These are phyloP conservation scores for Drosophila pseudotakahashii DNA, from an alignment of 2,888 invertebrate species.

Conservation along the genomic window DNA sequence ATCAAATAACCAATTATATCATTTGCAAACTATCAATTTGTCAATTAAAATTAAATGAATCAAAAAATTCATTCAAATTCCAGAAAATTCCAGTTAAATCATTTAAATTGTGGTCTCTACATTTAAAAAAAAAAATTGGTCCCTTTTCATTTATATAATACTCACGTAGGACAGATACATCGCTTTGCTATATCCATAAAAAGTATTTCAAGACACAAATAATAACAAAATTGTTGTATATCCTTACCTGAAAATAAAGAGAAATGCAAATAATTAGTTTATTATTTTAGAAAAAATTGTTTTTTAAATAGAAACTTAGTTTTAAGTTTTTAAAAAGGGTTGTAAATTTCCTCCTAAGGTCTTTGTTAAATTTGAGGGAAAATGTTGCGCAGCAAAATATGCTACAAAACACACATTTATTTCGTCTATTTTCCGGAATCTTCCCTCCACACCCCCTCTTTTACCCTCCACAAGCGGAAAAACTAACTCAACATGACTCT, in stretches of 20 bases:
- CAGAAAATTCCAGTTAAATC: background rate
- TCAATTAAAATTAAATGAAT: background rate
- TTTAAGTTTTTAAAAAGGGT: constrained; percentile 1
- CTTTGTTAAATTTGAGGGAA: constrained; percentile 21
- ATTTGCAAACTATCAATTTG: background rate
- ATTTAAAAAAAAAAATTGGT: background rate
- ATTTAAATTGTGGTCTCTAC: background rate
- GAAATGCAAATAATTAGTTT: background rate
- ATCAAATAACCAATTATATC: background rate
- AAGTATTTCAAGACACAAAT: constrained; percentile 46
- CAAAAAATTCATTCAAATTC: too few relatives aligned
- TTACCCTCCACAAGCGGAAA: constrained; percentile 2
- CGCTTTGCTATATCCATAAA: constrained; percentile 44
- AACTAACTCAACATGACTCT: constrained; percentile 48
- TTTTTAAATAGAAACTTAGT: too few relatives aligned
- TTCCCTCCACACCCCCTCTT: background rate
- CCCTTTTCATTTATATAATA: constrained; percentile 14
- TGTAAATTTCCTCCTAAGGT: background rate
- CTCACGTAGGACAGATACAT: constrained; percentile 52
- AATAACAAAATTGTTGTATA: constrained; percentile 30
- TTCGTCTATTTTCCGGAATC: constrained; percentile 4
- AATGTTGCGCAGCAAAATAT: constrained; percentile 63
- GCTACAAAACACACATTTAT: constrained; percentile 55
- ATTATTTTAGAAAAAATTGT: too few relatives aligned
- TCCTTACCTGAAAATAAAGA: constrained; percentile 49